Evolutionary conservation across 2,113 vertebrate species (phyloP).

Genomic region (Nyctereutes procyonoides): DNA sequence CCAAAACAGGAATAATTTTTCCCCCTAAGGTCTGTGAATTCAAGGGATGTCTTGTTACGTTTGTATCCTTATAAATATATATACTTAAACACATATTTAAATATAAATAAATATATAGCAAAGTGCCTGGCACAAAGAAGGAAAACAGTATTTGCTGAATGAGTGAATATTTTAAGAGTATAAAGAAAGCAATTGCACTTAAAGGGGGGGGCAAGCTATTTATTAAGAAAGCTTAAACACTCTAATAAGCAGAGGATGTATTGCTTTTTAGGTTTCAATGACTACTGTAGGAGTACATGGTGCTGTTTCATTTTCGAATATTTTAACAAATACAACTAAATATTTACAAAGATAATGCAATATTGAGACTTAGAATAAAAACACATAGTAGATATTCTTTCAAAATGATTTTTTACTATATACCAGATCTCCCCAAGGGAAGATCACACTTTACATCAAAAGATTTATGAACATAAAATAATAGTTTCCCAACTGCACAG

Average conservation of each 20-base stretch:
- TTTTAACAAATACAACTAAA: conserved; percentile 56
- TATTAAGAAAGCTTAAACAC: conserved; percentile 36
- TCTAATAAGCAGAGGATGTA: not conserved
- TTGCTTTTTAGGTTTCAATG: conserved; percentile 5
- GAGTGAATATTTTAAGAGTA: conserved; percentile 37
- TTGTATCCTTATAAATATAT: not conserved
- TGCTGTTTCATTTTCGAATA: conserved; percentile 51
- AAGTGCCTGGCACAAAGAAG: not conserved
- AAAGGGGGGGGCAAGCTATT: not conserved
- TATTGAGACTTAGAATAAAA: conserved; percentile 39
- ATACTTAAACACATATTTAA: not conserved
- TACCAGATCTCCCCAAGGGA: not conserved
- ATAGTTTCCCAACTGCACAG: not conserved
- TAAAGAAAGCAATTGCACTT: not conserved
- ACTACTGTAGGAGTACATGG: not conserved
- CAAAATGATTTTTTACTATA: conserved; percentile 51
- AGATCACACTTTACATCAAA: conserved; percentile 19
- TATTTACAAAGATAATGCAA: conserved; percentile 36
- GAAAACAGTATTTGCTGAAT: conserved; percentile 33
- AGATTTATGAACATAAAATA: conserved; percentile 44
- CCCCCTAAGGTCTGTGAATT: not conserved
- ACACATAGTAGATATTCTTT: conserved; percentile 19
- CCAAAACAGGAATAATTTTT: not conserved
- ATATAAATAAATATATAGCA: not conserved
- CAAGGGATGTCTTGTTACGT: not conserved